Percentiles rank a stretch among this genome's conserved stretches.
Conservation (phyloP, 2,113 vertebrate species). For the Lanius collurio region DNA sequence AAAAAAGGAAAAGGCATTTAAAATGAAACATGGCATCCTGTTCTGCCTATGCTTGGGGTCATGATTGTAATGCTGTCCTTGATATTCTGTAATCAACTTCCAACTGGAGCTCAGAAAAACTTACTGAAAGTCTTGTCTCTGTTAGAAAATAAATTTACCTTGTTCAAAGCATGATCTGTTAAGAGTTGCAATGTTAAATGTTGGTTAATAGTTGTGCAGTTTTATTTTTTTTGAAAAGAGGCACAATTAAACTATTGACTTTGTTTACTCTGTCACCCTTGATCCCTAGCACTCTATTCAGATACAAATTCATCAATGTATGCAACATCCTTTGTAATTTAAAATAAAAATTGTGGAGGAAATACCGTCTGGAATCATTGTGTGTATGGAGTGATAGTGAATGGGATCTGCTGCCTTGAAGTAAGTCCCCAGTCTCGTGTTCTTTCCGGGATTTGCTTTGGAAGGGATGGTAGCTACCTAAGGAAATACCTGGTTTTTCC, state of each 20-base stretch:
- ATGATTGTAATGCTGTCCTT: slow-evolving; percentile 71
- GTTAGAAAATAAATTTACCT: slow-evolving; percentile 90
- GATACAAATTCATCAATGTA: slow-evolving; percentile 82
- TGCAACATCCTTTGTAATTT: slow-evolving; percentile 85
- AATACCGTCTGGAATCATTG: slow-evolving; percentile 35
- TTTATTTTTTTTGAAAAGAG: slow-evolving; percentile 78
- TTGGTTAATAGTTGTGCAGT: slow-evolving; percentile 93
- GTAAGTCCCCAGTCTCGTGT: fast-evolving
- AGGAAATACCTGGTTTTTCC: not conserved
- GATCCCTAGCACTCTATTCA: slow-evolving; percentile 75
- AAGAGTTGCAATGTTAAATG: slow-evolving; percentile 90
- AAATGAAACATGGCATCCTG: slow-evolving; percentile 59
- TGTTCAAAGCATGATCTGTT: slow-evolving; percentile 94
- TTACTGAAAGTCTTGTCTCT: slow-evolving; percentile 92
- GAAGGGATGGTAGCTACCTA: not conserved
- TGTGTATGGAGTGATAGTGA: slow-evolving; percentile 25
- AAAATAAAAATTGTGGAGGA: slow-evolving; percentile 82
- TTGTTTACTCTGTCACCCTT: slow-evolving; percentile 77
- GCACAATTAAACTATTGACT: slow-evolving; percentile 79
- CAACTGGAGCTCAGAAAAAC: slow-evolving; percentile 90
- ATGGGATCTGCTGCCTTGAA: fast-evolving
- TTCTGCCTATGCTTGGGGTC: slow-evolving; percentile 63
- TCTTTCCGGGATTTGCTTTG: not conserved
- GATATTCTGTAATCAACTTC: slow-evolving; percentile 70
- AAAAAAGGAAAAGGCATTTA: slow-evolving; percentile 29